Evolutionary conservation across 2,888 invertebrate genomes (phyloP).

Genomic region (Hydraecia micacea): DNA sequence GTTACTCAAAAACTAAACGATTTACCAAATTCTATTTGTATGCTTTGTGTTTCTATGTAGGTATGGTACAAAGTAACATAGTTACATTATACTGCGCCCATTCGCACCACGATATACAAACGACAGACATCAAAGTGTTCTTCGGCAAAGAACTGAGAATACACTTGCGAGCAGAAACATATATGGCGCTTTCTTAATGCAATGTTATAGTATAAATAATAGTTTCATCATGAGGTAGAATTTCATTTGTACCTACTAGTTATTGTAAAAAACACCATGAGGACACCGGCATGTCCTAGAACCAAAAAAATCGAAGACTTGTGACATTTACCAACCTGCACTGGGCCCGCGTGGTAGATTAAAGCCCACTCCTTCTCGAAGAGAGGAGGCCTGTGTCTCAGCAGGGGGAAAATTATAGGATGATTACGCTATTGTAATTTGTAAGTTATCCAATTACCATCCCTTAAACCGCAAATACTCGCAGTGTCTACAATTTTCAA

Average conservation of each 20-base stretch:
- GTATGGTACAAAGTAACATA: slow-evolving; percentile 41
- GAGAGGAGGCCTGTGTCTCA: background rate
- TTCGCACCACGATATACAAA: slow-evolving; percentile 65
- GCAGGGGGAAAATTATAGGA: background rate
- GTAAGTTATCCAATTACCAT: background rate
- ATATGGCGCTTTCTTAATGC: background rate
- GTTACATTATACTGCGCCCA: slow-evolving; percentile 55
- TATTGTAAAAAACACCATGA: background rate
- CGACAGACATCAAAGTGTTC: slow-evolving; percentile 72
- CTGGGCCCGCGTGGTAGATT: background rate
- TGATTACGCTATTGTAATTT: background rate
- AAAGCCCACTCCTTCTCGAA: background rate
- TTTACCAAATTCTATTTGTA: background rate
- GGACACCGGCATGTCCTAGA: background rate
- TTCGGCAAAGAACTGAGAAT: slow-evolving; percentile 64
- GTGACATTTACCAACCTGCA: background rate
- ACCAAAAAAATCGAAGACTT: no score
- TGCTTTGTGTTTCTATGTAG: background rate
- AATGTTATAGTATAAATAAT: background rate
- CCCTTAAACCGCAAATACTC: background rate
- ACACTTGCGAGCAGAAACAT: slow-evolving; percentile 52
- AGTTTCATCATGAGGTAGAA: background rate
- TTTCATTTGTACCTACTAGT: background rate
- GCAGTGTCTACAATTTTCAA: background rate
- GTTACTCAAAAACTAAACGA: background rate